Conservation (phyloP, 2,888 invertebrate species). For the Megastigmus dorsalis region DNA sequence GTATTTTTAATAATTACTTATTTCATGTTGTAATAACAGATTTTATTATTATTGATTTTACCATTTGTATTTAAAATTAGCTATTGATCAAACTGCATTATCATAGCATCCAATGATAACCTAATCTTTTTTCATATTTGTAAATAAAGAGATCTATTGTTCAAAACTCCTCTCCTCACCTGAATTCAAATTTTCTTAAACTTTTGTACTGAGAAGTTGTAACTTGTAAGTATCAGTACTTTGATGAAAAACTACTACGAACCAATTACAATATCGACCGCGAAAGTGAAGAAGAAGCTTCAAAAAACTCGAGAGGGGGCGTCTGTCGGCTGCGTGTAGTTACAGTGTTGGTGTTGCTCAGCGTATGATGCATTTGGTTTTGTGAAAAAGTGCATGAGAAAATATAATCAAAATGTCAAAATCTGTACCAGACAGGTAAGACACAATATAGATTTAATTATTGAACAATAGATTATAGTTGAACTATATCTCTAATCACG, state of each 20-base stretch:
- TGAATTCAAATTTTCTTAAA: neutral
- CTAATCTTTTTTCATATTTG: slow-evolving; percentile 1
- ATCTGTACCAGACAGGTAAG: slow-evolving; percentile 66
- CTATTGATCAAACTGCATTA: slow-evolving; percentile 2
- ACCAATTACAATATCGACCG: slow-evolving; percentile 37
- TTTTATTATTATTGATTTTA: neutral
- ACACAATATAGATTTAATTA: neutral
- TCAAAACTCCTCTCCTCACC: slow-evolving; percentile 15
- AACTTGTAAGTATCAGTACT: neutral
- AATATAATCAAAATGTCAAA: slow-evolving; percentile 58
- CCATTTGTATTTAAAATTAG: slow-evolving; percentile 5
- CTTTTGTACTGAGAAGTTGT: neutral
- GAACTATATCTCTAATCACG: neutral
- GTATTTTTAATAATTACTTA: neutral
- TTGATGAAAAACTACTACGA: neutral
- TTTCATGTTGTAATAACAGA: neutral
- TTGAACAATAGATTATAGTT: neutral
- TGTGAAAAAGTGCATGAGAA: slow-evolving; percentile 49
- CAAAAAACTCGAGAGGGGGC: slow-evolving; percentile 42
- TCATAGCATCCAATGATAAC: neutral
- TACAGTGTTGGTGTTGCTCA: slow-evolving; percentile 46
- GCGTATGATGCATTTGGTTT: slow-evolving; percentile 53
- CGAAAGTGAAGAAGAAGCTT: slow-evolving; percentile 4
- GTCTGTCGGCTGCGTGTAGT: slow-evolving; percentile 39
- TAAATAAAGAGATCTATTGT: slow-evolving; percentile 4